These are phyloP conservation scores for Murina feae DNA, from an alignment of 2,113 vertebrate species.

Conservation along the genomic window DNA sequence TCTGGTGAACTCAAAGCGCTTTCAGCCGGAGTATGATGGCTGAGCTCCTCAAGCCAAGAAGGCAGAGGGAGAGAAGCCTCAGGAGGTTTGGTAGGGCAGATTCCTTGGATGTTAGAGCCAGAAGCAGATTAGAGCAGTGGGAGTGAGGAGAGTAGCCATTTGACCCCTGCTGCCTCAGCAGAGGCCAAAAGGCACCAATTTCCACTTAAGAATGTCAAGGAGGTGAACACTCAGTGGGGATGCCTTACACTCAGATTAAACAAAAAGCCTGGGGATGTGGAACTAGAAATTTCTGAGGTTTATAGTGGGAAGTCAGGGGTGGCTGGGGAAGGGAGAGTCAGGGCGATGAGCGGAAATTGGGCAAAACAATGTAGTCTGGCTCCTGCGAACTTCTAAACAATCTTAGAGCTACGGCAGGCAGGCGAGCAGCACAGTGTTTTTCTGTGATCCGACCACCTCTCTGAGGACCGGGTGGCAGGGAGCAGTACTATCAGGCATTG, in stretches of 20 bases:
- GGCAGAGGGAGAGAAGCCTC: background rate
- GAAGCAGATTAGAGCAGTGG: background rate
- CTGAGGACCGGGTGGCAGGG: background rate
- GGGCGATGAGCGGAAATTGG: background rate
- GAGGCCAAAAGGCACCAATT: background rate
- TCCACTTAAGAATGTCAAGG: slow-evolving; percentile 15
- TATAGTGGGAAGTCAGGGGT: background rate
- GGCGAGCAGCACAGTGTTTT: background rate
- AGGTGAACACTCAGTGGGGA: background rate
- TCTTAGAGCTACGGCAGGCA: background rate
- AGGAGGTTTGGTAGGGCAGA: slow-evolving; percentile 32
- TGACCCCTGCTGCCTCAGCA: background rate
- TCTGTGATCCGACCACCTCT: background rate
- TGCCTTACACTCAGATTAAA: background rate
- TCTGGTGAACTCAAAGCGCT: background rate
- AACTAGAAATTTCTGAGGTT: background rate
- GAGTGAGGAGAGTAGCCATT: background rate
- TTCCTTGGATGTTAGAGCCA: background rate
- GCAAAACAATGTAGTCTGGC: background rate
- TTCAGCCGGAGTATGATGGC: background rate
- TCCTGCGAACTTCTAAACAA: background rate
- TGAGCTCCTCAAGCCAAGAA: background rate
- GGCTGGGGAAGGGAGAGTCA: background rate
- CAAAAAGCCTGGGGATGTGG: background rate
- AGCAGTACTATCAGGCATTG: background rate